Evolutionary conservation across 2,797 vertebrate genomes (phyloP), one percentile per base, ranked within the genome.

Genomic region (Erpetoichthys calabaricus): DNA sequence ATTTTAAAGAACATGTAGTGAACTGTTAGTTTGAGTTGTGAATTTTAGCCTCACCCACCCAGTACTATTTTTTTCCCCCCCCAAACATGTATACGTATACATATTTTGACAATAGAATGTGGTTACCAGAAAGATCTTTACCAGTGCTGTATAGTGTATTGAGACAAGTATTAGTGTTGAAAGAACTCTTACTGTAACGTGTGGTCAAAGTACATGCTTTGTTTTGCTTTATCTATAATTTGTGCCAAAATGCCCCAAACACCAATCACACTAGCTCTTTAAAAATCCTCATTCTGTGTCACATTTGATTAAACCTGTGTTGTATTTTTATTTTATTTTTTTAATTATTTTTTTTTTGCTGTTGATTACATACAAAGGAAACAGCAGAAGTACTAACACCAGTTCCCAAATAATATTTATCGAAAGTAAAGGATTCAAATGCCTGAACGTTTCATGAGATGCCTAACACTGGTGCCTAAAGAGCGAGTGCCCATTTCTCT

Each of bases 191-290:
- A 64, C 62, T 62, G 57, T 66, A 59, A 57, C 66, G 58, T 65
- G 65, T 73, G 70, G 67, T 65, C 62, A 66, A 71, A 49, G 7
- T 49, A 7, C 58, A 45, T 44, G 9, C 41, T 4, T 67, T 57
- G 61, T 66, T 55, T 70, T 72, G 47, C 69, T 67, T 65, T 68
- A 71, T 71, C 77, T 71, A 54, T 68, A 65, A 73, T 51, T 69
- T 69, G 77, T 76, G 76, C 75, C 77, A 76, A 73, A 67, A 65
- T 75, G 73, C 69, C 72, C 70, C 73, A 69, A 70, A 80, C 70
- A 69, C 67, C 66, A 69, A 76, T 56, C 66, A 61, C 67, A 63
- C 69, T 61, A 57, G 25, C 25, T 25, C 25, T 25, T 25, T 25
- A 25, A 25, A 25, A 25, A 25, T 25, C 25, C 25, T 25, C 25